These are phyloP conservation scores for Sinocyclocheilus maitianheensis DNA, from an alignment of 2,113 vertebrate species.

Conservation along the genomic window DNA sequence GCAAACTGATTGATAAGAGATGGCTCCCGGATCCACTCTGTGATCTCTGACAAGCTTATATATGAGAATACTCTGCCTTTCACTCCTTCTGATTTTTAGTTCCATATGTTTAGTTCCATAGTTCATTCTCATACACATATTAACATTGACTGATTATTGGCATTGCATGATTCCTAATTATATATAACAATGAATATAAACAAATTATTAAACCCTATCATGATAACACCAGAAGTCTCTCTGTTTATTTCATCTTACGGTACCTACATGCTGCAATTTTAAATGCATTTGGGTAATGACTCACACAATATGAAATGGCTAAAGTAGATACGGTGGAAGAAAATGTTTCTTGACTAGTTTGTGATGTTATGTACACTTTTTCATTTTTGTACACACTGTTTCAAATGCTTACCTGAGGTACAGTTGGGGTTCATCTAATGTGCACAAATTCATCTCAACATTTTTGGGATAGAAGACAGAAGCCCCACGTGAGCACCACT, in stretches of 20 bases:
- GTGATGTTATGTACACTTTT: conserved; percentile 40
- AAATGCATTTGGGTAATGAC: conserved; percentile 8
- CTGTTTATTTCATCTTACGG: neutral
- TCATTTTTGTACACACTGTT: neutral
- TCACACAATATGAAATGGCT: conserved; percentile 30
- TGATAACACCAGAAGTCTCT: conserved; percentile 14
- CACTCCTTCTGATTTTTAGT: conserved; percentile 42
- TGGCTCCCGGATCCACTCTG: conserved; percentile 56
- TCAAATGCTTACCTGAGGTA: conserved; percentile 6
- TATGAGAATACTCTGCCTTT: conserved; percentile 56
- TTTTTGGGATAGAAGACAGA: conserved; percentile 13
- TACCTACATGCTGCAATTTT: conserved; percentile 9
- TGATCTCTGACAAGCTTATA: conserved; percentile 52
- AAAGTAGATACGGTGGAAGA: conserved; percentile 80
- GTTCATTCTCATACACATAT: conserved; percentile 55
- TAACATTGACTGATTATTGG: conserved; percentile 52
- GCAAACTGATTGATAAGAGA: conserved; percentile 64
- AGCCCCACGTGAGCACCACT: neutral
- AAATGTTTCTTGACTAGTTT: conserved; percentile 79
- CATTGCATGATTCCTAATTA: conserved; percentile 18
- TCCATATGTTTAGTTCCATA: neutral
- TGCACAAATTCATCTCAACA: conserved; percentile 34
- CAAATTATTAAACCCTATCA: neutral
- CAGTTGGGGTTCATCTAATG: conserved; percentile 29
- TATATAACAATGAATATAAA: neutral